Conservation (phyloP, 2,888 invertebrate species). For the Psylliodes chrysocephalus region DNA sequence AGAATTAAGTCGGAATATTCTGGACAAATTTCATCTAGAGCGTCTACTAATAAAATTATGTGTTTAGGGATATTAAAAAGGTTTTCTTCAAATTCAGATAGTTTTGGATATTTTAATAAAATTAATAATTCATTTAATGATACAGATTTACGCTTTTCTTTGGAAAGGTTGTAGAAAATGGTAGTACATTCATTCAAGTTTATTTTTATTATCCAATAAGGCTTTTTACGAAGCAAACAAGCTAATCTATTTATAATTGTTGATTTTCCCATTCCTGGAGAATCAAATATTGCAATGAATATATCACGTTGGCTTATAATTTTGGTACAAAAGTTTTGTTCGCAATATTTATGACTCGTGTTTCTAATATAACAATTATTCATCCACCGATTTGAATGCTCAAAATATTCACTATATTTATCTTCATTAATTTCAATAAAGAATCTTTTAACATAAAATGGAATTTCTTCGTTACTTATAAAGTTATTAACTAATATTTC, state of each 20-base stretch:
- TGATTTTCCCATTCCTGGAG: constrained; percentile 22
- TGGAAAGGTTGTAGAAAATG: neutral
- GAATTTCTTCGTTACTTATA: neutral
- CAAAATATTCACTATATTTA: too few species aligned
- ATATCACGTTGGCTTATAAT: neutral
- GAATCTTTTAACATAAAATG: neutral
- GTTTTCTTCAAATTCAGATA: constrained; percentile 2
- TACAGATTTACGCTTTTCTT: neutral
- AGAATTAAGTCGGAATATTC: constrained; percentile 17
- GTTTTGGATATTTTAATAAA: neutral
- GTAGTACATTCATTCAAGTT: constrained; percentile 15
- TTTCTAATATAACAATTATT: too few species aligned
- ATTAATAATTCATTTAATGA: constrained; percentile 1
- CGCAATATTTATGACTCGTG: too few species aligned
- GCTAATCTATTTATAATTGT: constrained; percentile 4
- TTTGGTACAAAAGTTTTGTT: neutral
- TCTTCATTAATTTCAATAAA: neutral
- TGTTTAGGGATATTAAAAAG: constrained; percentile 6
- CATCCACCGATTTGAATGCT: too few species aligned
- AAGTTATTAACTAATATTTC: neutral
- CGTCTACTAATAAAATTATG: constrained; percentile 20
- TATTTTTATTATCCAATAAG: constrained; percentile 6
- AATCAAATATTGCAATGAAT: constrained; percentile 18
- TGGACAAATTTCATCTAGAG: constrained; percentile 25
- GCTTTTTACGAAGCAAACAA: neutral